Evolutionary conservation across 2,888 invertebrate species (phyloP).

Genomic region (Platycheirus rosarum): DNA sequence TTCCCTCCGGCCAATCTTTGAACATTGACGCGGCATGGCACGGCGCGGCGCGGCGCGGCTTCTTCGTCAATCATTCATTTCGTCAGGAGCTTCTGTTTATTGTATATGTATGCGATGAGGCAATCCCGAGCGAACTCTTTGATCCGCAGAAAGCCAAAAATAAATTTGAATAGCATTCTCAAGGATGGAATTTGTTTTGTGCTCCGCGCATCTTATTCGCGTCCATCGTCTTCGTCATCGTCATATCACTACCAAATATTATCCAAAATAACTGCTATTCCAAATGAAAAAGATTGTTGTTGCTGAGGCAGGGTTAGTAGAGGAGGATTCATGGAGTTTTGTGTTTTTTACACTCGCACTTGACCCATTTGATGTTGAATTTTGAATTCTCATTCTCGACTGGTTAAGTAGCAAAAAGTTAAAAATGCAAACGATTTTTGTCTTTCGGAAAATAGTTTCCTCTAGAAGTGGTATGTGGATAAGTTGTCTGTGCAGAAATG

Average conservation of each 20-base stretch:
- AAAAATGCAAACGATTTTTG: conserved; percentile 68
- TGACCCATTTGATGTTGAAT: conserved; percentile 54
- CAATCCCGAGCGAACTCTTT: conserved; percentile 50
- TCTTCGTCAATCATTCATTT: conserved; percentile 72
- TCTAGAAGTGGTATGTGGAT: conserved; percentile 1
- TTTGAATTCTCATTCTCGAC: conserved; percentile 44
- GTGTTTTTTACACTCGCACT: conserved; percentile 61
- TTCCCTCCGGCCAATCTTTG: conserved; percentile 35
- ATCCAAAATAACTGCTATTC: conserved; percentile 20
- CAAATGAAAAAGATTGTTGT: conserved; percentile 15
- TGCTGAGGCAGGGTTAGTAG: background rate
- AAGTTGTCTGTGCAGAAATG: conserved; percentile 19
- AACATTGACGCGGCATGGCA: too few species aligned
- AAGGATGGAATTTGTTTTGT: conserved; percentile 68
- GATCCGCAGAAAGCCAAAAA: conserved; percentile 61
- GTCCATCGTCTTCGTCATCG: conserved; percentile 13
- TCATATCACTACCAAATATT: conserved; percentile 32
- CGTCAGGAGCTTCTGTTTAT: conserved; percentile 67
- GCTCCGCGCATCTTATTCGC: background rate
- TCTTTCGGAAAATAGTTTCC: conserved; percentile 55
- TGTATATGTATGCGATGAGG: conserved; percentile 39
- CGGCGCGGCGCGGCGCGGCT: too few species aligned
- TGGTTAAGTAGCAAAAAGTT: conserved; percentile 51
- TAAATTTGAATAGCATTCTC: conserved; percentile 74
- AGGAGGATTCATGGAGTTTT: conserved; percentile 4